Conservation (phyloP, 2,888 invertebrate genomes). For the Ectemnius cavifrons region DNA sequence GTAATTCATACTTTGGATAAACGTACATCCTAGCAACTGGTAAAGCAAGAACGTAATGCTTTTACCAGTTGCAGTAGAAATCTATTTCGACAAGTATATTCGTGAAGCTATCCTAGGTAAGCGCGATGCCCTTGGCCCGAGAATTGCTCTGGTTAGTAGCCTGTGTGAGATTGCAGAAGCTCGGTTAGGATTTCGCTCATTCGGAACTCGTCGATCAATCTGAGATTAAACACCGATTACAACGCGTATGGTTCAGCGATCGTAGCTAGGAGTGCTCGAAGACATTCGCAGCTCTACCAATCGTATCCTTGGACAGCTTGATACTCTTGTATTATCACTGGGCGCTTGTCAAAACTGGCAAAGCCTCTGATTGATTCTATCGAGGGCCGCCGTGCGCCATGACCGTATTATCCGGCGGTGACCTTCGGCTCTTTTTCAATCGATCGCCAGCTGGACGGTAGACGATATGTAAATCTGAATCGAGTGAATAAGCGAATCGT, state of each 20-base stretch:
- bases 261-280: neutral
- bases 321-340: conserved; percentile 4
- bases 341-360: too few relatives aligned
- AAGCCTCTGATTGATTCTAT: too few relatives aligned
- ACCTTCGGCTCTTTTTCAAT: conserved; percentile 29
- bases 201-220: conserved; percentile 49
- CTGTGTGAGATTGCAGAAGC: conserved; percentile 37
- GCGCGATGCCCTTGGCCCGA: conserved; percentile 34
- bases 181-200: conserved; percentile 52
- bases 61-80: too few relatives aligned
- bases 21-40: too few relatives aligned
- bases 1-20: too few relatives aligned
- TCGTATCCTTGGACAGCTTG: conserved; percentile 10
- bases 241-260: neutral
- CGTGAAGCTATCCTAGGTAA: conserved; percentile 11
- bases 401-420: conserved; percentile 6
- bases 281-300: conserved; percentile 12
- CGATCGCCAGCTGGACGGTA: conserved; percentile 21
- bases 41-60: too few relatives aligned
- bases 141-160: too few relatives aligned
- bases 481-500: neutral
- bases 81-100: too few relatives aligned
- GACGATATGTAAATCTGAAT: neutral
- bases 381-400: neutral
- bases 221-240: conserved; percentile 41